These are phyloP conservation scores for Dicyrtoma fusca DNA, from an alignment of 2,888 invertebrate species.

Conservation along the genomic window DNA sequence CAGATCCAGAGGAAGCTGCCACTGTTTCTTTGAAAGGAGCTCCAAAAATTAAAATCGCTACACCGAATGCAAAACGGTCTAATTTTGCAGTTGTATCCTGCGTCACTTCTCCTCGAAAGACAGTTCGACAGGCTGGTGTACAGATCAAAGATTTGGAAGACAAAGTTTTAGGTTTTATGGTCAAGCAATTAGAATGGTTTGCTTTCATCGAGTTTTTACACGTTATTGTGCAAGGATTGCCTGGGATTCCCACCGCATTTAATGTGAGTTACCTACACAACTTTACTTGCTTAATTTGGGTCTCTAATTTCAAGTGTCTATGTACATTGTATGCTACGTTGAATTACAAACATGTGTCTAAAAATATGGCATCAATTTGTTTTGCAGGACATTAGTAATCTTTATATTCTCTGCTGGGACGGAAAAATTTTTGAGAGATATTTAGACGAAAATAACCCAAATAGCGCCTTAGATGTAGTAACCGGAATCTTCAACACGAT, in stretches of 20 bases:
- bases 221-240: background rate
- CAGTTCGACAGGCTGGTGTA: background rate
- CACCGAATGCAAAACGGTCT: background rate
- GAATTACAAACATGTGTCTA: no score
- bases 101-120: background rate
- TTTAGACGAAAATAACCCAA: background rate
- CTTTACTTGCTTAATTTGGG: background rate
- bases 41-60: background rate
- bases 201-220: conserved; percentile 8
- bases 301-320: background rate
- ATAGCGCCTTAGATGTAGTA: conserved; percentile 13
- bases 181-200: conserved; percentile 12
- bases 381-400: conserved; percentile 27
- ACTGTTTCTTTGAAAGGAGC: background rate
- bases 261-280: conserved; percentile 4
- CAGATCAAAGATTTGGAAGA: conserved; percentile 13
- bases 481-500: background rate
- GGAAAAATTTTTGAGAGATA: conserved; percentile 20
- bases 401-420: conserved; percentile 32
- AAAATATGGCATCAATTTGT: no score
- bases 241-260: conserved; percentile 5
- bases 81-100: background rate
- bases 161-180: background rate
- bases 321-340: no score
- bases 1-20: background rate